A percentile compares a stretch with the other conserved stretches of the same genome.
These are phyloP conservation scores for Napeogenes sylphis DNA, from an alignment of 2,888 invertebrate genomes.

Conservation along the genomic window DNA sequence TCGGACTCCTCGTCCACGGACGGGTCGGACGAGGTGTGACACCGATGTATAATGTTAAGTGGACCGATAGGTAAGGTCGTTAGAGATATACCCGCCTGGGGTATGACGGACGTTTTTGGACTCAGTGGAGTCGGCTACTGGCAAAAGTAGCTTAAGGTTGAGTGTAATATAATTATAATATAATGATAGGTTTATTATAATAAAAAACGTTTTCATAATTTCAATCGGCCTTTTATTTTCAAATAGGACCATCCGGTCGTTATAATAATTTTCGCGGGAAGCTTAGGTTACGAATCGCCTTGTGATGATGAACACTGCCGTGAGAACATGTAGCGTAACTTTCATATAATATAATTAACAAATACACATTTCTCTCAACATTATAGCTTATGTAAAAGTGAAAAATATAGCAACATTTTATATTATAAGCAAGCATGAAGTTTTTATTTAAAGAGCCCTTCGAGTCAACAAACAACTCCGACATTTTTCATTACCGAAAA, in stretches of 20 bases:
- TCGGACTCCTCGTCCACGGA: not conserved
- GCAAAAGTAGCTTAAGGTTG: conserved; percentile 9
- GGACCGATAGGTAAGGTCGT: conserved; percentile 5
- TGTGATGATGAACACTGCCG: not conserved
- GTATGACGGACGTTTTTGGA: too few species aligned
- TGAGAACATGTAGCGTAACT: not conserved
- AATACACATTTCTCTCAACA: not conserved
- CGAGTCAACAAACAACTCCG: conserved; percentile 5
- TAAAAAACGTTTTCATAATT: conserved; percentile 40
- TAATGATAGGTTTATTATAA: conserved; percentile 30
- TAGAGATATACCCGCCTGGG: too few species aligned
- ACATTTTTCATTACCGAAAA: not conserved
- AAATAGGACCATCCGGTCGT: conserved; percentile 20
- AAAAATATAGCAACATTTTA: not conserved
- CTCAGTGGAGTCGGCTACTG: conserved; percentile 4
- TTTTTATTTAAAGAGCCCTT: not conserved
- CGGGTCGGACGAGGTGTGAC: not conserved
- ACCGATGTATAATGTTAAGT: not conserved
- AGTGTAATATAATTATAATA: conserved; percentile 13
- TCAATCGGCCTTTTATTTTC: conserved; percentile 27
- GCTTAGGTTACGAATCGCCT: not conserved
- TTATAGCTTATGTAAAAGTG: not conserved
- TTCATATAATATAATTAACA: not conserved
- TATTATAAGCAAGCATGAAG: not conserved
- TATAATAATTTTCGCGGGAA: conserved; percentile 15